Conservation (phyloP, 2,113 vertebrate species). For the Cyprinodon brontotheroides region DNA sequence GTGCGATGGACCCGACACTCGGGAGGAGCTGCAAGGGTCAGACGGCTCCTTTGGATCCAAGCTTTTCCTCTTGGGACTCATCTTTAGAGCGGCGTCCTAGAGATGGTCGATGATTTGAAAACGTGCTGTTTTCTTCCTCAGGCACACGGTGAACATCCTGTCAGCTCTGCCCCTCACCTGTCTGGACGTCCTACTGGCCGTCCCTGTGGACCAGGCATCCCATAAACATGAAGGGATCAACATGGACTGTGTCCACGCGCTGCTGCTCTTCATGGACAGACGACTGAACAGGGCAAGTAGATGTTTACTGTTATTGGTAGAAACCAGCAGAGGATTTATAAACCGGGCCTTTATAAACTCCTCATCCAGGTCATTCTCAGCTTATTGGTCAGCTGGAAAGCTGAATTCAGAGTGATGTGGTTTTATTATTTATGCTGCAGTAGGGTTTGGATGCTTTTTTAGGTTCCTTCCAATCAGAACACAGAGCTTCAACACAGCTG, state of each 20-base stretch:
- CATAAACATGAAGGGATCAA: conserved; percentile 73
- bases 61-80: background rate
- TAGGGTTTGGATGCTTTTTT: too few species aligned
- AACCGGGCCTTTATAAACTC: too few species aligned
- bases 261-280: conserved; percentile 70
- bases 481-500: too few species aligned
- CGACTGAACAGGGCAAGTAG: conserved; percentile 61
- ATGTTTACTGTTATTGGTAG: background rate
- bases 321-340: background rate
- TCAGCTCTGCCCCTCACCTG: conserved; percentile 82
- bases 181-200: conserved; percentile 74
- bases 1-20: conserved; percentile 59
- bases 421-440: too few species aligned
- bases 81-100: background rate
- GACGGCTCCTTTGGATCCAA: background rate
- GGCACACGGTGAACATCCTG: conserved; percentile 82
- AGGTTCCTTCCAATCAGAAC: too few species aligned
- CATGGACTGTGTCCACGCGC: conserved; percentile 78
- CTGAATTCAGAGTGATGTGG: too few species aligned
- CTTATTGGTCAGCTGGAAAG: too few species aligned
- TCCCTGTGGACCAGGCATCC: conserved; percentile 51
- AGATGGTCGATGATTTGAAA: background rate
- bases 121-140: conserved; percentile 17
- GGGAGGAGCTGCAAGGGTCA: conserved; percentile 73
- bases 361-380: too few species aligned